phyloP scores from a whole-genome alignment of 2,113 vertebrate species.

The Rousettus leschenaultii region DNA sequence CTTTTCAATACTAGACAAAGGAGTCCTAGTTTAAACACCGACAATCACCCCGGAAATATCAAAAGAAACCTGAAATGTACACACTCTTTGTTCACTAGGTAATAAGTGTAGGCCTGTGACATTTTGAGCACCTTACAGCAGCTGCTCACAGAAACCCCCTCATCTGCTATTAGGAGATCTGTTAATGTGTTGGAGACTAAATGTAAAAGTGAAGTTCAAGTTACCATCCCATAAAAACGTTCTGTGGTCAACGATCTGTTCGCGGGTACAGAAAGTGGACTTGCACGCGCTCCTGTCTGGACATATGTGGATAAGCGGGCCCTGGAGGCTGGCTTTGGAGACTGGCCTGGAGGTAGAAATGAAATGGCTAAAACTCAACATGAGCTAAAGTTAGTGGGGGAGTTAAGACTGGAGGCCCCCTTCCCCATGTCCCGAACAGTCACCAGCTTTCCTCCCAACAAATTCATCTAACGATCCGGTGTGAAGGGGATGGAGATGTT shows the following conservation, averaged over 20 bases:
- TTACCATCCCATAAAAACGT: background rate
- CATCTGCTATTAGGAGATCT: background rate
- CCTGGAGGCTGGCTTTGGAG: background rate
- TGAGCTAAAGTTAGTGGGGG: background rate
- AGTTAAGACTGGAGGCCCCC: background rate
- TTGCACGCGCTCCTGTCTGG: background rate
- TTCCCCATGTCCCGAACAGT: background rate
- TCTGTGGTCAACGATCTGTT: background rate
- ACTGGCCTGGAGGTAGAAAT: conserved; percentile 60
- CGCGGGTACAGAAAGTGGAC: background rate
- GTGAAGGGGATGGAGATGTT: background rate
- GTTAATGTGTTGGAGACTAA: background rate
- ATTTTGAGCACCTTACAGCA: background rate
- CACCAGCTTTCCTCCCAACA: background rate
- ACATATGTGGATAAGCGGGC: background rate
- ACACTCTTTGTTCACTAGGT: background rate
- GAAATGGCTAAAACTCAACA: conserved; percentile 9
- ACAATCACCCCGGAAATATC: conserved; percentile 2
- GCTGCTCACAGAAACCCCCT: background rate
- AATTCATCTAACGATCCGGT: background rate
- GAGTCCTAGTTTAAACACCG: conserved; percentile 24
- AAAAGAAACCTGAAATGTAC: conserved; percentile 5
- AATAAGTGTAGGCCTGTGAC: background rate
- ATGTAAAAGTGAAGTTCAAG: background rate
- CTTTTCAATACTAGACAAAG: background rate